phyloP scores from a whole-genome alignment of 2,797 vertebrate genomes.

The Coracias cyanogaster region DNA sequence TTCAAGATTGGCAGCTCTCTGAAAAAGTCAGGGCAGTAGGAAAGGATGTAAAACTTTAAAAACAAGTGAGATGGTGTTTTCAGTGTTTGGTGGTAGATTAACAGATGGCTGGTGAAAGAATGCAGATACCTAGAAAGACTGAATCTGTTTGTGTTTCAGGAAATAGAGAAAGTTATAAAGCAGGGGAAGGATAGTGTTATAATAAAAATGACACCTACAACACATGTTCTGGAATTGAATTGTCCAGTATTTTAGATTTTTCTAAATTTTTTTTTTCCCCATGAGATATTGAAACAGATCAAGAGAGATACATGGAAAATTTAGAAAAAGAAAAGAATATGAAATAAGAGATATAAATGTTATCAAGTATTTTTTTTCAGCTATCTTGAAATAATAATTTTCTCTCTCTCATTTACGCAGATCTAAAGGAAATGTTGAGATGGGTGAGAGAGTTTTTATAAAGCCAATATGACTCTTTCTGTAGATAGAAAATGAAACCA shows the following conservation, averaged over 20 bases:
- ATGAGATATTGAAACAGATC: background rate
- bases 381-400: background rate
- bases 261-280: background rate
- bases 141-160: background rate
- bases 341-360: background rate
- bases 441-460: background rate
- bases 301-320: background rate
- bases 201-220: background rate
- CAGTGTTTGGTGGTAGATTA: background rate
- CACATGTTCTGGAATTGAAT: background rate
- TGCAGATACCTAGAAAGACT: constrained; percentile 11
- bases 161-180: background rate
- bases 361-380: background rate
- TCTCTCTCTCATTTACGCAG: background rate
- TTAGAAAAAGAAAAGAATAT: background rate
- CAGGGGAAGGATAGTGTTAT: background rate
- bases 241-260: background rate
- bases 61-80: constrained; percentile 8
- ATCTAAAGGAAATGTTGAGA: background rate
- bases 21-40: constrained; percentile 1
- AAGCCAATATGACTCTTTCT: background rate
- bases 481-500: background rate
- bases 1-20: constrained; percentile 33
- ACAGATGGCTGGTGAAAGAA: constrained; percentile 48
- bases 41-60: constrained; percentile 50